Evolutionary conservation across 1,140 invertebrate species (phyloP).

Genomic region (Monomorium pharaonis): DNA sequence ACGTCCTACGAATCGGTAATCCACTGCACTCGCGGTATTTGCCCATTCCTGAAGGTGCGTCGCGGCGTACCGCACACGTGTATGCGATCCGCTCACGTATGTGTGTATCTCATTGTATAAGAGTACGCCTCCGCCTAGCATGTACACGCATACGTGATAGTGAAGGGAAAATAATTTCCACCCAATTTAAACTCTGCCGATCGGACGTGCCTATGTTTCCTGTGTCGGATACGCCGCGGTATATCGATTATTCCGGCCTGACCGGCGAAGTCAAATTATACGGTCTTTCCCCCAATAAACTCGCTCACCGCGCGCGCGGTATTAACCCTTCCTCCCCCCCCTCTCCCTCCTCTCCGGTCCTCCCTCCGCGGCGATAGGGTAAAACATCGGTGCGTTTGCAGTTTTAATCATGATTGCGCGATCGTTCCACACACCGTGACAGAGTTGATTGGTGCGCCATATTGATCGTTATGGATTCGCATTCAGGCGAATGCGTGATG

Average conservation of each 20-base stretch:
- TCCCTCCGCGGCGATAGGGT: conserved; percentile 21
- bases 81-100: conserved; percentile 1
- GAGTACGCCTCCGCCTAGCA: background rate
- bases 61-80: conserved; percentile 24
- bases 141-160: background rate
- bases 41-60: conserved; percentile 55
- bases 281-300: conserved; percentile 71
- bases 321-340: conserved; percentile 67
- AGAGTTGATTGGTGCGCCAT: conserved; percentile 22
- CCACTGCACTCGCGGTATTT: conserved; percentile 48
- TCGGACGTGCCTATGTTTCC: conserved; percentile 79
- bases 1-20: conserved; percentile 53
- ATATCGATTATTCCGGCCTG: conserved; percentile 81
- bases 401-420: conserved; percentile 62
- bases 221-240: conserved; percentile 64
- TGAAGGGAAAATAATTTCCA: conserved; percentile 79
- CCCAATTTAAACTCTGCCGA: conserved; percentile 79
- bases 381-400: conserved; percentile 54
- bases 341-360: background rate
- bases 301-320: conserved; percentile 55
- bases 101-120: background rate
- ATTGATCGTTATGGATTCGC: conserved; percentile 1
- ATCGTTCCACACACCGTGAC: conserved; percentile 16
- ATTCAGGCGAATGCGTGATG: background rate
- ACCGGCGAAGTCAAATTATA: conserved; percentile 78